phyloP scores from a whole-genome alignment of 2,797 vertebrate genomes.

The Anas flavirostris region DNA sequence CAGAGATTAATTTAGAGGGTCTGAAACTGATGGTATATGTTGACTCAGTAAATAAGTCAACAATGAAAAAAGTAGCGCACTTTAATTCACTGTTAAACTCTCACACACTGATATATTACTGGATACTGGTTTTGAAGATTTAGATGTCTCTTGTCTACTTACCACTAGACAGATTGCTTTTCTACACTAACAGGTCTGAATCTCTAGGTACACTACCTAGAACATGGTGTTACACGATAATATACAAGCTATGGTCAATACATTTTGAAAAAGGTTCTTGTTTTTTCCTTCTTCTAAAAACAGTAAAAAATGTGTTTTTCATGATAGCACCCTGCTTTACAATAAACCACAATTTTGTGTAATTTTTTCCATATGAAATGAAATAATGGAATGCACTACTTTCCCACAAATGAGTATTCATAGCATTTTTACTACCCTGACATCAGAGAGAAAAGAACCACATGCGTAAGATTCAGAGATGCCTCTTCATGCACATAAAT shows the following conservation, averaged over 20 bases:
- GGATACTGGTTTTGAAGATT: neutral
- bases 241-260: neutral
- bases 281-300: neutral
- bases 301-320: neutral
- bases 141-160: neutral
- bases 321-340: neutral
- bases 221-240: neutral
- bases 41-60: neutral
- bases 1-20: neutral
- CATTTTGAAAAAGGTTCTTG: neutral
- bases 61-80: neutral
- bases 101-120: neutral
- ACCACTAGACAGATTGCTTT: neutral
- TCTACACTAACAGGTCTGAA: neutral
- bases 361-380: neutral
- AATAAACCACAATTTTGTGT: neutral
- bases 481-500: neutral
- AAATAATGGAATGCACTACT: neutral
- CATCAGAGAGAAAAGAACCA: accelerated
- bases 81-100: neutral
- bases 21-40: neutral
- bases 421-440: neutral
- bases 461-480: accelerated
- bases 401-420: neutral
- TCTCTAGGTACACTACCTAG: neutral